These are phyloP conservation scores for Drosophila testacea DNA, from an alignment of 2,888 invertebrate species.

Conservation along the genomic window DNA sequence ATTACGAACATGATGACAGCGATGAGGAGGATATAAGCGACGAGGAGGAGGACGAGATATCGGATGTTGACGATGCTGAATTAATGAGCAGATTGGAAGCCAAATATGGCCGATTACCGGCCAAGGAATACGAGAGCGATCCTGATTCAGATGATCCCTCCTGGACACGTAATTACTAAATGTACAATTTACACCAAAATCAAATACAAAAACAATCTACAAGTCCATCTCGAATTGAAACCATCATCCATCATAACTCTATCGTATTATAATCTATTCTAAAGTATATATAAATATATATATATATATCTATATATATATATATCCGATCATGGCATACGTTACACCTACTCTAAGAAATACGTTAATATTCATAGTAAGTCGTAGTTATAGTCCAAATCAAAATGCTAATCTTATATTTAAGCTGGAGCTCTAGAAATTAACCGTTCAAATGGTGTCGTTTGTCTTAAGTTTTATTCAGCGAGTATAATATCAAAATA, in stretches of 20 bases:
- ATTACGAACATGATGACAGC: conserved; percentile 59
- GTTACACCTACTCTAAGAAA: conserved; percentile 56
- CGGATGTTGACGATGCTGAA: conserved; percentile 90
- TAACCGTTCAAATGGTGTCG: conserved; percentile 63
- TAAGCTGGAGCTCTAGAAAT: conserved; percentile 55
- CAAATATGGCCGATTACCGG: conserved; percentile 90
- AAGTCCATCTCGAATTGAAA: conserved; percentile 27
- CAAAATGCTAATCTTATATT: conserved; percentile 31
- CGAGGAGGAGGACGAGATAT: conserved; percentile 86
- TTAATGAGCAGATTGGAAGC: conserved; percentile 89
- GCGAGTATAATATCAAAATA: not conserved
- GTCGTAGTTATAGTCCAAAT: conserved; percentile 49
- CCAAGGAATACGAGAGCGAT: conserved; percentile 86
- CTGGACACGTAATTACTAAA: conserved; percentile 85
- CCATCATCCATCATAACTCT: conserved; percentile 28
- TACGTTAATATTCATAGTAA: conserved; percentile 62
- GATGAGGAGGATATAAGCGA: conserved; percentile 75
- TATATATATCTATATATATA: conserved; percentile 19
- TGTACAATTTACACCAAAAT: conserved; percentile 57
- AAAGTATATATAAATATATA: conserved; percentile 29
- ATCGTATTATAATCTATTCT: conserved; percentile 54
- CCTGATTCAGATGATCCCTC: conserved; percentile 84
- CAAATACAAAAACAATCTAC: conserved; percentile 26
- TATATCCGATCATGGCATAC: conserved; percentile 54
- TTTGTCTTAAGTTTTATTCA: not conserved